Conservation (phyloP, 2,888 invertebrate genomes). For the Ctenicera cuprea region DNA sequence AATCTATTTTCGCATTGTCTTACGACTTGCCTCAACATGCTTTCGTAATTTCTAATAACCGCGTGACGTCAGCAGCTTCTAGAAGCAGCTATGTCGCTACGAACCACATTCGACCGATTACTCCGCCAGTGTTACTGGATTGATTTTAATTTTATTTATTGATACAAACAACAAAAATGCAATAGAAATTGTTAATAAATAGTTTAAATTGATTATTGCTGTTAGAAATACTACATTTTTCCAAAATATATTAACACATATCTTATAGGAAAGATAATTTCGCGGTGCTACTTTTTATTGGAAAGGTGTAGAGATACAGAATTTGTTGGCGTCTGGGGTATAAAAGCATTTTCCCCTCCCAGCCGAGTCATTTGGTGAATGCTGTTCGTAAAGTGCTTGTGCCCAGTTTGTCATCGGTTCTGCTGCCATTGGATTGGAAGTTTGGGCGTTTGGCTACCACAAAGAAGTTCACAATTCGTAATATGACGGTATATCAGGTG, state of each 20-base stretch:
- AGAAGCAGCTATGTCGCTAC: too few relatives aligned
- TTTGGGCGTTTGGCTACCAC: background rate
- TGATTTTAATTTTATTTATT: background rate
- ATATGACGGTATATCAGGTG: slow-evolving; percentile 44
- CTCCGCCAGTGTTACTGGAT: background rate
- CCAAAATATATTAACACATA: too few relatives aligned
- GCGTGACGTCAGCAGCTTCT: too few relatives aligned
- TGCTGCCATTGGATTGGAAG: background rate
- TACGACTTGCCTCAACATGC: too few relatives aligned
- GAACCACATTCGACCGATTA: background rate
- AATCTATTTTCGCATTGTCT: too few relatives aligned
- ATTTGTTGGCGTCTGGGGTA: slow-evolving; percentile 48
- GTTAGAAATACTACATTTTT: too few relatives aligned
- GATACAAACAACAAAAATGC: background rate
- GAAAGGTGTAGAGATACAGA: slow-evolving; percentile 62
- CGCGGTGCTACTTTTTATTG: slow-evolving; percentile 7
- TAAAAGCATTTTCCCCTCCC: slow-evolving; percentile 58
- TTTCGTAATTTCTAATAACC: too few relatives aligned
- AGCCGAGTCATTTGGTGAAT: slow-evolving; percentile 45
- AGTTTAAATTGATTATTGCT: too few relatives aligned
- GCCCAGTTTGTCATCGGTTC: background rate
- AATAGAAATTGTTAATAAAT: too few relatives aligned
- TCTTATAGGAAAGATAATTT: background rate
- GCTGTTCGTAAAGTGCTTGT: background rate
- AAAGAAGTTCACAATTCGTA: slow-evolving; percentile 8